phyloP scores from a whole-genome alignment of 2,113 vertebrate genomes.

The Poecile atricapillus region DNA sequence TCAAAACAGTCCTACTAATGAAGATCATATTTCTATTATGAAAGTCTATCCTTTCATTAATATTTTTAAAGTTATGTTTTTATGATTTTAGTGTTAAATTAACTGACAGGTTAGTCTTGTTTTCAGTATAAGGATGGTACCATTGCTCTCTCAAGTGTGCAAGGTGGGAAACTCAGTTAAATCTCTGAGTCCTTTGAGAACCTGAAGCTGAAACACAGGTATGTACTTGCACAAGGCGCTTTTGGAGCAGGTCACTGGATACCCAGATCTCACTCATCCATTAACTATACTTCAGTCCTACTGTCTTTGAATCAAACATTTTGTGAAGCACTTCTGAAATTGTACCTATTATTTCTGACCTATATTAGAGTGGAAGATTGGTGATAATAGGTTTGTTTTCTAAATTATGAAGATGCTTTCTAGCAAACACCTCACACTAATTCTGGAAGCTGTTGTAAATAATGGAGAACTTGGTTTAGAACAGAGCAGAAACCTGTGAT shows the following conservation, averaged over 20 bases:
- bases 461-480: neutral
- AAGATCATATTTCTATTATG: neutral
- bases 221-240: neutral
- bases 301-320: neutral
- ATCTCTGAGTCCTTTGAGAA: neutral
- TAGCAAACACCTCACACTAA: neutral
- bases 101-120: neutral
- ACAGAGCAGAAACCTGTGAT: neutral
- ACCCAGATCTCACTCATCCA: neutral
- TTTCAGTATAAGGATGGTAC: neutral
- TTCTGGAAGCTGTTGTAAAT: neutral
- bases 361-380: neutral
- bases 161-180: neutral
- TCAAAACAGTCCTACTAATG: neutral
- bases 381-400: neutral
- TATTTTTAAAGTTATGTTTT: neutral
- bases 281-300: neutral
- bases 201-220: neutral
- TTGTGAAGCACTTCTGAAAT: neutral
- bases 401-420: neutral
- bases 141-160: neutral
- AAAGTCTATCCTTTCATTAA: neutral
- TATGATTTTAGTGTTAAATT: neutral
- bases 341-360: neutral
- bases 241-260: neutral